phyloP scores from a whole-genome alignment of 2,797 vertebrate genomes.

The Presbytis comata region DNA sequence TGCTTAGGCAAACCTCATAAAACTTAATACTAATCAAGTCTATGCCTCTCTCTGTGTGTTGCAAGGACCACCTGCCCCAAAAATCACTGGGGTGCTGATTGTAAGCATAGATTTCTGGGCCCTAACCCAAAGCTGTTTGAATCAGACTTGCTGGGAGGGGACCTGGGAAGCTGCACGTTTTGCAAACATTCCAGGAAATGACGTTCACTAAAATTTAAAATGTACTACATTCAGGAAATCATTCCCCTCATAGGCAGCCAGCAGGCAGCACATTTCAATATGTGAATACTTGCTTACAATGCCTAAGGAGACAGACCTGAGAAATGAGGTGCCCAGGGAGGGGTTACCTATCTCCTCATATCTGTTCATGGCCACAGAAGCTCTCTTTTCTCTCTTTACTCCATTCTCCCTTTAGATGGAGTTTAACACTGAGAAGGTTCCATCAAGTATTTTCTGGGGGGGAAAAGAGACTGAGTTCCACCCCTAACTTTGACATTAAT shows the following conservation, averaged over 20 bases:
- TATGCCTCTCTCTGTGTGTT: background rate
- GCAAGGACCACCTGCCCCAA: background rate
- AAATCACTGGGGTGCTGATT: background rate
- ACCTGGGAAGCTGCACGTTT: background rate
- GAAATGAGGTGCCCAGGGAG: background rate
- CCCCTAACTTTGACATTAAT: background rate
- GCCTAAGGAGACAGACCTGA: background rate
- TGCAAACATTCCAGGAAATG: background rate
- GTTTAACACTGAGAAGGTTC: background rate
- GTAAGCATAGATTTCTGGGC: background rate
- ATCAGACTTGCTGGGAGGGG: background rate
- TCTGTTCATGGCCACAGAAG: background rate
- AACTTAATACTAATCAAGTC: background rate
- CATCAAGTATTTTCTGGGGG: background rate
- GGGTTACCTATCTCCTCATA: background rate
- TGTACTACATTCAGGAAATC: background rate
- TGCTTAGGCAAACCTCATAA: background rate
- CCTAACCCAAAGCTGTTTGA: background rate
- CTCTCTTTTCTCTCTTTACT: background rate
- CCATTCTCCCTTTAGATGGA: background rate
- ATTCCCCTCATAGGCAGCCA: background rate
- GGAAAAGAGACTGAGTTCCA: background rate
- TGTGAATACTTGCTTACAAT: background rate
- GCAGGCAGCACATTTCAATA: conserved; percentile 8
- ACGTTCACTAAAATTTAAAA: conserved; percentile 13